Conservation (phyloP, 2,797 vertebrate genomes). For the Anas bahamensis region DNA sequence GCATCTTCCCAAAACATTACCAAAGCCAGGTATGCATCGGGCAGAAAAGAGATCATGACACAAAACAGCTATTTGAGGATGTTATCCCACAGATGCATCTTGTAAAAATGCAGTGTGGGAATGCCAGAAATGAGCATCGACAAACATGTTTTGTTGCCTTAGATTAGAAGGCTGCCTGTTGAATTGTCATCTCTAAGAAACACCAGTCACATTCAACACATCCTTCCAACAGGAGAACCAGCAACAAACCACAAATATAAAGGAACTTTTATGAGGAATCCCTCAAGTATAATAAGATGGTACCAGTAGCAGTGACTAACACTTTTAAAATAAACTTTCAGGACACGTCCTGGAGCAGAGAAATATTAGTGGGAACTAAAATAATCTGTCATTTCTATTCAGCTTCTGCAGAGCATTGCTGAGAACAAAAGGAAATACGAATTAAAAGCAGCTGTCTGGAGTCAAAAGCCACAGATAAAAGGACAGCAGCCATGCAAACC, state of each 20-base stretch:
- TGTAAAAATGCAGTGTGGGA: not conserved
- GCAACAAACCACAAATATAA: not conserved
- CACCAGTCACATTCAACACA: not conserved
- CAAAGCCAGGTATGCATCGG: not conserved
- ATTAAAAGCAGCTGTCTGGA: not conserved
- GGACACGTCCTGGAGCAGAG: not conserved
- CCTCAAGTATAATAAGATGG: not conserved
- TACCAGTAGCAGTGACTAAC: not conserved
- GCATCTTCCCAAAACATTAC: not conserved
- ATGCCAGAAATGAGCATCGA: constrained; percentile 11
- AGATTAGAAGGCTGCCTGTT: not conserved
- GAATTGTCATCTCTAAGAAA: not conserved
- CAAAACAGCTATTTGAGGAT: not conserved
- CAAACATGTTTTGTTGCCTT: not conserved
- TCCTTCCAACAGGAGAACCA: not conserved
- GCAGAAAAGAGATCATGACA: not conserved
- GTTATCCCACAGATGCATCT: not conserved
- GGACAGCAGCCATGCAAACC: not conserved
- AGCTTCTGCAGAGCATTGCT: not conserved
- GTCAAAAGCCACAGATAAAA: not conserved
- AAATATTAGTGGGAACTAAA: not conserved
- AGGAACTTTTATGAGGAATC: not conserved
- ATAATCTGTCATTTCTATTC: not conserved
- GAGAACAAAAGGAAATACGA: not conserved
- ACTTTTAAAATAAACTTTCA: not conserved